Conservation (phyloP, 2,888 invertebrate genomes). For the Dinocampus coccinellae region DNA sequence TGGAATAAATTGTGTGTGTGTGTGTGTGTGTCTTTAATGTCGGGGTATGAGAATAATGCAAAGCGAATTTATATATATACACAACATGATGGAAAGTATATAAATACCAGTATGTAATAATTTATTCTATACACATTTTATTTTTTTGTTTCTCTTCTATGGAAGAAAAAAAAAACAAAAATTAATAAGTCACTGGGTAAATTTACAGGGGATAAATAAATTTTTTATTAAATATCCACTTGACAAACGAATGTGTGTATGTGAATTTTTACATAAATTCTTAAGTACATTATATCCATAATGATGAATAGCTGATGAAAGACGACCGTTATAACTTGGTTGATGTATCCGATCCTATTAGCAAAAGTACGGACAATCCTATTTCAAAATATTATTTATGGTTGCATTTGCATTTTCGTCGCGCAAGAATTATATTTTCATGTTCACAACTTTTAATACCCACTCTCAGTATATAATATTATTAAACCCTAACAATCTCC, state of each 20-base stretch:
- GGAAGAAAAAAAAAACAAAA: not conserved
- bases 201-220: not conserved
- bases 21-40: no score
- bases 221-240: not conserved
- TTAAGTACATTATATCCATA: not conserved
- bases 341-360: slow-evolving; percentile 38
- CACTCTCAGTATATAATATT: slow-evolving; percentile 11
- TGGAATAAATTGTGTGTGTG: no score
- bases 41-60: not conserved
- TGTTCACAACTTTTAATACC: not conserved
- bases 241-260: not conserved
- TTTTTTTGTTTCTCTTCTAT: not conserved
- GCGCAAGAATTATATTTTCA: slow-evolving; percentile 18
- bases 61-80: not conserved
- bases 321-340: not conserved
- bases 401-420: slow-evolving; percentile 24
- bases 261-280: not conserved
- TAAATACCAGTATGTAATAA: not conserved
- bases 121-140: not conserved
- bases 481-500: slow-evolving; percentile 13
- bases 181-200: no score
- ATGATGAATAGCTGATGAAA: not conserved
- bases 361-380: slow-evolving; percentile 36
- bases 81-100: not conserved
- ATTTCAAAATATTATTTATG: slow-evolving; percentile 40